These are phyloP conservation scores for Epistrophe eligans DNA, from an alignment of 2,888 invertebrate genomes.

Conservation along the genomic window DNA sequence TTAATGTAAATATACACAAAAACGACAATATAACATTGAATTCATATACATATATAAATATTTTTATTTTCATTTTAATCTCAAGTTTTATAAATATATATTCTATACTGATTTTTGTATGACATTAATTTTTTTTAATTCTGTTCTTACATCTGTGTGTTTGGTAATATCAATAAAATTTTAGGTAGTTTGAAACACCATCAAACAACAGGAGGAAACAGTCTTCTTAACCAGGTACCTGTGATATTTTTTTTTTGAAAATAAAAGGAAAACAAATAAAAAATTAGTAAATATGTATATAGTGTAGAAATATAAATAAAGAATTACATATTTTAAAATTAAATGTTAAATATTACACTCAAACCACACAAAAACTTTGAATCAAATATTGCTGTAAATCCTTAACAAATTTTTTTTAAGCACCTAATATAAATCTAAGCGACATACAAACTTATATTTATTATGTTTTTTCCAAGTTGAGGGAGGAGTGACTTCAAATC, in stretches of 20 bases:
- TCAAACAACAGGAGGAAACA: constrained; percentile 84
- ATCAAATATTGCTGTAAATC: constrained; percentile 28
- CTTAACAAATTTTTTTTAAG: constrained; percentile 26
- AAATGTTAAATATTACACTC: constrained; percentile 15
- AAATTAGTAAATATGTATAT: background rate
- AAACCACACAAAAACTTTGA: constrained; percentile 40
- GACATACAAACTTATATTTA: constrained; percentile 18
- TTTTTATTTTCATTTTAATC: constrained; percentile 26
- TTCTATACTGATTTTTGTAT: constrained; percentile 10
- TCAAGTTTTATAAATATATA: constrained; percentile 35
- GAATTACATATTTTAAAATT: background rate
- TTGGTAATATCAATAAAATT: constrained; percentile 41
- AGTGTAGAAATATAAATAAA: background rate
- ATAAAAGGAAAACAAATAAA: constrained; percentile 38
- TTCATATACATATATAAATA: background rate
- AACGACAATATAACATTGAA: constrained; percentile 16
- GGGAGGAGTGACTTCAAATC: background rate
- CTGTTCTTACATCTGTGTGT: constrained; percentile 19
- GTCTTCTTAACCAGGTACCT: constrained; percentile 85
- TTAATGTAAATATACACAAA: constrained; percentile 25
- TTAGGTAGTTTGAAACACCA: constrained; percentile 84
- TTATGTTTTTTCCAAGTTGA: background rate
- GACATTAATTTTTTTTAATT: constrained; percentile 14
- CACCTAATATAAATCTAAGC: constrained; percentile 14
- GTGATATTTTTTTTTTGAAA: constrained; percentile 22